These are phyloP conservation scores for Cassiopea xamachana DNA, from an alignment of 30 jellyfish, hydroid and myxozoan genomes.

Conservation along the genomic window DNA sequence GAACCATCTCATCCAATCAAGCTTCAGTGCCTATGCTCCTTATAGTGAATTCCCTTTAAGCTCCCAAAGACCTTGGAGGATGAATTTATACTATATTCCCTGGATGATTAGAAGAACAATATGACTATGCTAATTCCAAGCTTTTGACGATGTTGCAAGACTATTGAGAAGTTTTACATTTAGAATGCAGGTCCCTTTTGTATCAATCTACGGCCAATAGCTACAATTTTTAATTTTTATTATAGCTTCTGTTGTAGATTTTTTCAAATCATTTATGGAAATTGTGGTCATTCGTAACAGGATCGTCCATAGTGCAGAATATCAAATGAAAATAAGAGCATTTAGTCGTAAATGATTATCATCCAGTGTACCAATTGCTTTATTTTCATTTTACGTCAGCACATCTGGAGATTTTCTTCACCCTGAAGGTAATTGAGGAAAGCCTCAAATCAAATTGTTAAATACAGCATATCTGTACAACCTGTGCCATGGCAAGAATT, in stretches of 20 bases:
- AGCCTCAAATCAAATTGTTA: background rate
- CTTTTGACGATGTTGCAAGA: too few relatives aligned
- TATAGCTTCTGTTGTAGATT: too few relatives aligned
- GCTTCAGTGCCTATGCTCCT: background rate
- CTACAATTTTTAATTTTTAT: too few relatives aligned
- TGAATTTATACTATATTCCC: too few relatives aligned
- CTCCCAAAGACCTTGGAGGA: background rate
- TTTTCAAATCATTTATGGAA: too few relatives aligned
- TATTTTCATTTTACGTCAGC: too few relatives aligned
- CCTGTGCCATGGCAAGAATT: constrained; percentile 95
- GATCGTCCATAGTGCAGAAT: background rate
- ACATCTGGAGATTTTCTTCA: background rate
- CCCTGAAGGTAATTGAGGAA: background rate
- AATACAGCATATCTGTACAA: constrained; percentile 24
- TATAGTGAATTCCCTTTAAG: background rate
- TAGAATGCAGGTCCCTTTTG: too few relatives aligned
- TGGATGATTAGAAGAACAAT: too few relatives aligned
- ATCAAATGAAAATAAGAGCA: background rate
- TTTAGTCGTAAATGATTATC: background rate
- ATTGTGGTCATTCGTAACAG: background rate
- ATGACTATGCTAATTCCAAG: too few relatives aligned
- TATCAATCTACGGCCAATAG: too few relatives aligned
- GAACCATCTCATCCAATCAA: background rate
- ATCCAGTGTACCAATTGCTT: background rate
- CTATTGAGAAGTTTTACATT: too few relatives aligned